A percentile compares a stretch with the other conserved stretches of the same genome.
Conservation (phyloP, 1,140 invertebrate genomes). For the Leptestheria dahalacensis region DNA sequence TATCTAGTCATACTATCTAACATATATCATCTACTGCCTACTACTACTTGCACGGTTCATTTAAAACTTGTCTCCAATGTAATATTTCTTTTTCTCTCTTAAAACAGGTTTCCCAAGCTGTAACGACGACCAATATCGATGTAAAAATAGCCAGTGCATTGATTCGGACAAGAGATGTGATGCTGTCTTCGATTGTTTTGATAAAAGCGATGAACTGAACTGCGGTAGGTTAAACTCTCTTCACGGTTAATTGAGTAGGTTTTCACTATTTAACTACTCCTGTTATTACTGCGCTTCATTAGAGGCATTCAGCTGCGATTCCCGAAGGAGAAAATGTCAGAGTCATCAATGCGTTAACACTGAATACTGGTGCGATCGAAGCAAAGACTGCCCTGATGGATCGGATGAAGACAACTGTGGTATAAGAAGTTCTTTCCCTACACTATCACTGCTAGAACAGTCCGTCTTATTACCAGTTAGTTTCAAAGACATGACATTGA, state of each 20-base stretch:
- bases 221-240: constrained; percentile 26
- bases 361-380: constrained; percentile 29
- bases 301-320: neutral
- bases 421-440: constrained; percentile 20
- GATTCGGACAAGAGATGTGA: constrained; percentile 24
- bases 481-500: too few species aligned
- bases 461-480: too few species aligned
- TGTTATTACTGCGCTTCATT: too few species aligned
- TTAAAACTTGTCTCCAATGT: constrained; percentile 7
- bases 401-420: constrained; percentile 33
- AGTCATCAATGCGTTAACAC: constrained; percentile 30
- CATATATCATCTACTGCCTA: too few species aligned
- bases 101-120: constrained; percentile 17
- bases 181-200: constrained; percentile 28
- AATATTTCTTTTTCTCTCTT: too few species aligned
- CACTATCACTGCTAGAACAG: neutral
- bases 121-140: constrained; percentile 22
- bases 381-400: constrained; percentile 31
- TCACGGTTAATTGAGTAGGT: constrained; percentile 10
- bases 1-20: too few species aligned
- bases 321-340: neutral
- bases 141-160: constrained; percentile 30
- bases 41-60: too few species aligned
- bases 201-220: constrained; percentile 31
- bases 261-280: too few species aligned